A percentile compares a stretch with the other conserved stretches of the same genome.
Evolutionary conservation across 2,113 vertebrate genomes (phyloP).

Genomic region (Saccopteryx leptura): DNA sequence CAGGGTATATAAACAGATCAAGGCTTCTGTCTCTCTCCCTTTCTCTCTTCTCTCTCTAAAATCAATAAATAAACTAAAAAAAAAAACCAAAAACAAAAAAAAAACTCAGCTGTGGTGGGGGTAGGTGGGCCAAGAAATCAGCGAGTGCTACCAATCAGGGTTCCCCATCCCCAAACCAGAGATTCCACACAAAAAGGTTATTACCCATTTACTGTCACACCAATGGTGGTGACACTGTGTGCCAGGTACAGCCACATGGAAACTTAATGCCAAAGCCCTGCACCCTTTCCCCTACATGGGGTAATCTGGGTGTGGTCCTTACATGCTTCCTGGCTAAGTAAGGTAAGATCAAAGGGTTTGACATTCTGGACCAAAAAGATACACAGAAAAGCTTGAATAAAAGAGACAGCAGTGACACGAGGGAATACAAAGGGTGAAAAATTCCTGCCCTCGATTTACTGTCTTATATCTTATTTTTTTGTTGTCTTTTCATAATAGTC

Average conservation of each 20-base stretch:
- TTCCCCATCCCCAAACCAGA: not conserved
- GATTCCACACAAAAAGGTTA: not conserved
- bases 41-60: no score
- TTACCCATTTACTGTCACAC: not conserved
- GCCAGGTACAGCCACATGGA: not conserved
- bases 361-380: not conserved
- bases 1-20: no score
- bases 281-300: no score
- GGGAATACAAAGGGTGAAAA: not conserved
- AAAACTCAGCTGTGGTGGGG: not conserved
- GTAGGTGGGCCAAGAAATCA: not conserved
- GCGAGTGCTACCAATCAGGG: not conserved
- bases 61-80: no score
- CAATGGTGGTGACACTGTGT: not conserved
- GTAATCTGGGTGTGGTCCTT: not conserved
- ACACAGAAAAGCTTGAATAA: not conserved
- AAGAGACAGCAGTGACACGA: not conserved
- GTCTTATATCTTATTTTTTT: not conserved
- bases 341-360: not conserved
- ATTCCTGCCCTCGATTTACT: constrained; percentile 15
- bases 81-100: no score
- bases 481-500: not conserved
- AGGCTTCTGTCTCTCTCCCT: no score
- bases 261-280: not conserved
- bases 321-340: not conserved